Evolutionary conservation across 2,113 vertebrate species (phyloP).

Genomic region (Meleagris gallopavo): DNA sequence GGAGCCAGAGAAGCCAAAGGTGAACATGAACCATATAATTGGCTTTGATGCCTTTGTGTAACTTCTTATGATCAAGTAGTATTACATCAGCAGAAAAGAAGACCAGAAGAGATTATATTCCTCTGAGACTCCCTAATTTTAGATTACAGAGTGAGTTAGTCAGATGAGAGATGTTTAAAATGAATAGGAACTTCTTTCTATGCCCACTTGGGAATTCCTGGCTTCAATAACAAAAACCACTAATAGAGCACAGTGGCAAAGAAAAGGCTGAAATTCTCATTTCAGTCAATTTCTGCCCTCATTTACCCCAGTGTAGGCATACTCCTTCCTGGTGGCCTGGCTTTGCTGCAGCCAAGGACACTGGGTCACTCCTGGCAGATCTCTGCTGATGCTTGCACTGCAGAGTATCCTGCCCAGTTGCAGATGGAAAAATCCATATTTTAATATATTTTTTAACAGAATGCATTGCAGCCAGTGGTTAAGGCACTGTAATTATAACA

Average conservation of each 20-base stretch:
- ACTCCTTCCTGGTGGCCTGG: neutral
- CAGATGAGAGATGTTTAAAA: neutral
- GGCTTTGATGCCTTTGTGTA: neutral
- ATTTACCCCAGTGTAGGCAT: neutral
- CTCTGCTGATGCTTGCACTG: neutral
- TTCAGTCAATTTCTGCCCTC: neutral
- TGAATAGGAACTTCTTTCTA: neutral
- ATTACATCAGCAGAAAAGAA: neutral
- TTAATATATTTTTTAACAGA: neutral
- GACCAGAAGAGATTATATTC: neutral
- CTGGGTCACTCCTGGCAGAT: neutral
- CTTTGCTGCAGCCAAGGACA: slow-evolving; percentile 16
- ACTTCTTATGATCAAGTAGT: neutral
- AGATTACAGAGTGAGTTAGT: slow-evolving; percentile 22
- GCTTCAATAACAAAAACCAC: neutral
- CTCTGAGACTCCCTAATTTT: slow-evolving; percentile 17
- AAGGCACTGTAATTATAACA: neutral
- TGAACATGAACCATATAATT: fast-evolving
- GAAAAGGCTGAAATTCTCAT: neutral
- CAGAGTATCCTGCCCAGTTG: neutral
- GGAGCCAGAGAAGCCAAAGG: neutral
- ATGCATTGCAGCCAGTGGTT: neutral
- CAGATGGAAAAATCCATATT: slow-evolving; percentile 23
- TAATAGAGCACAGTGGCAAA: neutral
- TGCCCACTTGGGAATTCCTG: neutral